Conservation (phyloP, 2,113 vertebrate species). For the Sinosuthora webbiana region DNA sequence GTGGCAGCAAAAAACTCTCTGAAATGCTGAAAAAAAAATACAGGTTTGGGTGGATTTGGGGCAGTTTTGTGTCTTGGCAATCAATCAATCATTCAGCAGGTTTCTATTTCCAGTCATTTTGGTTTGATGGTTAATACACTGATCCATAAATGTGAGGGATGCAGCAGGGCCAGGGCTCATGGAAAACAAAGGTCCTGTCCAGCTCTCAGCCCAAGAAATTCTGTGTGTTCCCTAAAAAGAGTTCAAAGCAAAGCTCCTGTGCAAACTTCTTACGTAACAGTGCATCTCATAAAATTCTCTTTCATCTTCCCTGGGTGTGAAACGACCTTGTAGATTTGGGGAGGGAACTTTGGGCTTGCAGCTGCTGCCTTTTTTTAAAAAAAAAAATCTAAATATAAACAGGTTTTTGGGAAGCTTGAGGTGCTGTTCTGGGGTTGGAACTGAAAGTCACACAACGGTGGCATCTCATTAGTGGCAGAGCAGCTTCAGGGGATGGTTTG, state of each 20-base stretch:
- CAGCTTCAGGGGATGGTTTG: background rate
- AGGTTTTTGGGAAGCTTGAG: background rate
- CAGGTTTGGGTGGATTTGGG: background rate
- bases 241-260: background rate
- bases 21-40: rapidly evolving
- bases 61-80: rapidly evolving
- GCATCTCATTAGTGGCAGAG: background rate
- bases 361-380: background rate
- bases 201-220: background rate
- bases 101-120: rapidly evolving
- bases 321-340: background rate
- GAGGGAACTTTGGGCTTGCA: background rate
- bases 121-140: rapidly evolving
- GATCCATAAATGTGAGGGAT: background rate
- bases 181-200: background rate
- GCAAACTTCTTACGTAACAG: background rate
- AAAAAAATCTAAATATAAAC: background rate
- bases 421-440: background rate
- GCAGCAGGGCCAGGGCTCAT: background rate
- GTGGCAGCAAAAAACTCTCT: rapidly evolving
- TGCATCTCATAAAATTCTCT: background rate
- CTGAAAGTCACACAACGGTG: background rate
- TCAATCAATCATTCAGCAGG: rapidly evolving
- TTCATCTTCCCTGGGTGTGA: background rate
- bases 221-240: background rate